phyloP scores from a whole-genome alignment of 2,888 invertebrate genomes.

The Pandemis cinnamomeana region DNA sequence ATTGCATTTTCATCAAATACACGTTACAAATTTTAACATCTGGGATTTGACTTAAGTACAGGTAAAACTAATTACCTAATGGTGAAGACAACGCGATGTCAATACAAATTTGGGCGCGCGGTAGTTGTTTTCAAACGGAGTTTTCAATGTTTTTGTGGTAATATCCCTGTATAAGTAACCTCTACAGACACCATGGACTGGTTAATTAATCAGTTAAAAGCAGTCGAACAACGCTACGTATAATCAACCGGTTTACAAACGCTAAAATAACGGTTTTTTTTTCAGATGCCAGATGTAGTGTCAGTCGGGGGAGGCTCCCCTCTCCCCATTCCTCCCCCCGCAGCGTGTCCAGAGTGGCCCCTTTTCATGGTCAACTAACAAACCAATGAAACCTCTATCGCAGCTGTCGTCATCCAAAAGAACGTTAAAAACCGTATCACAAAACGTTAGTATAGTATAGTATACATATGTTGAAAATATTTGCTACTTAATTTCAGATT shows the following conservation, averaged over 20 bases:
- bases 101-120: too few species aligned
- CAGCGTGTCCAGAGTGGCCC: slow-evolving; percentile 79
- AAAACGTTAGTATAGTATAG: not conserved
- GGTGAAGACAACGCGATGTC: too few species aligned
- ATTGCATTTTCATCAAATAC: too few species aligned
- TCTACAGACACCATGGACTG: too few species aligned
- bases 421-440: not conserved
- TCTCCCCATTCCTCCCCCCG: slow-evolving; percentile 74
- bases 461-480: not conserved
- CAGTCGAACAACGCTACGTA: too few species aligned
- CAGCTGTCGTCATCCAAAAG: not conserved
- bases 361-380: slow-evolving; percentile 78
- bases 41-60: too few species aligned
- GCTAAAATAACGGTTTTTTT: slow-evolving; percentile 31
- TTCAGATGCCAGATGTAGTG: slow-evolving; percentile 76
- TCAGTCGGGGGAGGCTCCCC: slow-evolving; percentile 79
- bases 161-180: too few species aligned
- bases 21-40: too few species aligned
- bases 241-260: not conserved
- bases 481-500: not conserved
- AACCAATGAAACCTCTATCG: slow-evolving; percentile 17
- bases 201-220: too few species aligned
- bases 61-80: too few species aligned
- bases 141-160: too few species aligned
- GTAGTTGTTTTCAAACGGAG: too few species aligned